A percentile compares a stretch with the other conserved stretches of the same genome.
phyloP scores from a whole-genome alignment of 2,113 vertebrate genomes.

The Beaufortia kweichowensis region DNA sequence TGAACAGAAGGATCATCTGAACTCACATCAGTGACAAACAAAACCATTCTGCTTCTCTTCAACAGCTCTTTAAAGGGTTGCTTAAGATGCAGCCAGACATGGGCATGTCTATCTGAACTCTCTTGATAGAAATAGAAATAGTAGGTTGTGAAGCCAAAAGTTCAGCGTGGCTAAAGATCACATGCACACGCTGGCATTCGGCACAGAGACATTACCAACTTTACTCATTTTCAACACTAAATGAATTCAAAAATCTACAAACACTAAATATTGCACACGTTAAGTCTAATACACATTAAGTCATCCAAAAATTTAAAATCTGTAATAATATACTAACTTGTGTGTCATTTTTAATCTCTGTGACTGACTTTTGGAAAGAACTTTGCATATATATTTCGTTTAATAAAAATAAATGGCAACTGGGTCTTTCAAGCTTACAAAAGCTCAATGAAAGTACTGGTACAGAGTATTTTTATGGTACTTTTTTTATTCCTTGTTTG shows the following conservation, averaged over 20 bases:
- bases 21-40: not conserved
- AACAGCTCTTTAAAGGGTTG: not conserved
- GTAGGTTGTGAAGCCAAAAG: slow-evolving; percentile 9
- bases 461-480: too few species aligned
- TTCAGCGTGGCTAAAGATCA: slow-evolving; percentile 14
- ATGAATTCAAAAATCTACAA: not conserved
- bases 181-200: not conserved
- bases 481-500: too few species aligned
- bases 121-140: slow-evolving; percentile 36
- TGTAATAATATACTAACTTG: too few species aligned
- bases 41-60: slow-evolving; percentile 6
- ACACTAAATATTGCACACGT: too few species aligned
- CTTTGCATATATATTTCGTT: too few species aligned
- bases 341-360: too few species aligned
- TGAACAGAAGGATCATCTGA: slow-evolving; percentile 8
- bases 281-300: too few species aligned
- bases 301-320: too few species aligned
- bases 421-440: too few species aligned
- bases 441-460: too few species aligned
- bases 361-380: too few species aligned
- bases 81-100: slow-evolving; percentile 1
- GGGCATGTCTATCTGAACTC: slow-evolving; percentile 14
- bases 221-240: not conserved
- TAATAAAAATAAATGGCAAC: too few species aligned
- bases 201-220: not conserved